A percentile compares a stretch with the other conserved stretches of the same genome.
Conservation (phyloP, 2,113 vertebrate species). For the Psilopogon haemacephalus region DNA sequence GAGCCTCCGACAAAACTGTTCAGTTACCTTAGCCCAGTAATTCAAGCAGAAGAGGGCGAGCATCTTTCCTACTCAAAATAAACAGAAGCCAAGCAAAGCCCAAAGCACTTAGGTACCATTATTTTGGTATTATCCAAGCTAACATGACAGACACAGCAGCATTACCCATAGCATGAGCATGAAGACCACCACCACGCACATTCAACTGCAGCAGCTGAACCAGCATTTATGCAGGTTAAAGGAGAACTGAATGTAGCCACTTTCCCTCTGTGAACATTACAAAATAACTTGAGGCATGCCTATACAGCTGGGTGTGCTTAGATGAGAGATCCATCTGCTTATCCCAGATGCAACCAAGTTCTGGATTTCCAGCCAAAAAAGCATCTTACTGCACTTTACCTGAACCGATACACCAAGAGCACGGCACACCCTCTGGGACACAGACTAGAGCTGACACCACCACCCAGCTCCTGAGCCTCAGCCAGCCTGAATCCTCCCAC, state of each 20-base stretch:
- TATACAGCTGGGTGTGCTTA: background rate
- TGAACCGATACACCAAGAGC: background rate
- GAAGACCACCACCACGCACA: background rate
- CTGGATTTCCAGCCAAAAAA: background rate
- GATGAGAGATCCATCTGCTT: background rate
- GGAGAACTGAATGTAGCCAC: background rate
- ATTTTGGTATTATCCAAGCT: constrained; percentile 29
- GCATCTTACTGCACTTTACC: background rate
- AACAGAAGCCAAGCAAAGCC: background rate
- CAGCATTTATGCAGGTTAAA: background rate
- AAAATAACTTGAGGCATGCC: background rate
- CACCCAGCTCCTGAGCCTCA: background rate
- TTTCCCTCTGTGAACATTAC: background rate
- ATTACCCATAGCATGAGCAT: background rate
- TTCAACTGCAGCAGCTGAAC: background rate
- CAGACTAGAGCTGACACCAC: background rate
- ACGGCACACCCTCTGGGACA: background rate
- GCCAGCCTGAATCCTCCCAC: background rate
- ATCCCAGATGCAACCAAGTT: background rate
- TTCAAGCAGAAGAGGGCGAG: background rate
- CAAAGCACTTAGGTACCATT: constrained; percentile 15
- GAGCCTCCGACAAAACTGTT: background rate
- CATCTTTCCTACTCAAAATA: constrained; percentile 2
- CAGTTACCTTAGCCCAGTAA: background rate
- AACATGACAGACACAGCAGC: background rate